These are phyloP conservation scores for Eupsittula cactorum DNA, from an alignment of 2,113 vertebrate species.

Conservation along the genomic window DNA sequence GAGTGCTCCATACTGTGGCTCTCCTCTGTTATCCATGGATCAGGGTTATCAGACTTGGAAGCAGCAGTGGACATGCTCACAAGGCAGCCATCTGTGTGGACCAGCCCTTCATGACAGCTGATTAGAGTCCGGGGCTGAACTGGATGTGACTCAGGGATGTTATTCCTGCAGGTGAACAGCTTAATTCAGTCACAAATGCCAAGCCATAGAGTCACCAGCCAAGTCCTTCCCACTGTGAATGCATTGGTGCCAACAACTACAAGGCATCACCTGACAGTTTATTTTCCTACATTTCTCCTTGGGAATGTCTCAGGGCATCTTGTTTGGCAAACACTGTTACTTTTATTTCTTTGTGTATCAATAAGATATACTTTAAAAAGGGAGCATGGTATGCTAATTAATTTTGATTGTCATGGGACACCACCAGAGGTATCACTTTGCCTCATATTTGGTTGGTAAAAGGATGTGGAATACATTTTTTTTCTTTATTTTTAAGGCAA, in stretches of 20 bases:
- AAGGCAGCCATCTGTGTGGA: neutral
- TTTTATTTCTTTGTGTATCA: neutral
- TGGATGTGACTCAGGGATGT: neutral
- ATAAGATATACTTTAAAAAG: neutral
- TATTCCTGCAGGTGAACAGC: neutral
- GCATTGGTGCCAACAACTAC: neutral
- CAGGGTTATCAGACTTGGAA: neutral
- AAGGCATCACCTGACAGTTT: neutral
- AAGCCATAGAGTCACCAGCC: neutral
- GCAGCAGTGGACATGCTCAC: neutral
- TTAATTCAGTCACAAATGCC: neutral
- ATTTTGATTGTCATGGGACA: neutral
- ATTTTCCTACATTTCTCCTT: neutral
- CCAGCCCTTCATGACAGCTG: neutral
- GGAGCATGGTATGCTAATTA: neutral
- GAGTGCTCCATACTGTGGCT: neutral
- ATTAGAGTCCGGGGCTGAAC: accelerated
- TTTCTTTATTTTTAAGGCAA: neutral
- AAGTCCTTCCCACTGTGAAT: neutral
- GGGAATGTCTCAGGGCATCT: neutral
- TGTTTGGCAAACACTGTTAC: neutral
- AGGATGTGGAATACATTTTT: accelerated
- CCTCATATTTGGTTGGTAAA: neutral
- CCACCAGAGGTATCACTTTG: neutral
- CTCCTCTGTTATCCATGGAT: neutral